phyloP scores from a whole-genome alignment of 2,888 invertebrate species.

The Erpobdella octoculata region DNA sequence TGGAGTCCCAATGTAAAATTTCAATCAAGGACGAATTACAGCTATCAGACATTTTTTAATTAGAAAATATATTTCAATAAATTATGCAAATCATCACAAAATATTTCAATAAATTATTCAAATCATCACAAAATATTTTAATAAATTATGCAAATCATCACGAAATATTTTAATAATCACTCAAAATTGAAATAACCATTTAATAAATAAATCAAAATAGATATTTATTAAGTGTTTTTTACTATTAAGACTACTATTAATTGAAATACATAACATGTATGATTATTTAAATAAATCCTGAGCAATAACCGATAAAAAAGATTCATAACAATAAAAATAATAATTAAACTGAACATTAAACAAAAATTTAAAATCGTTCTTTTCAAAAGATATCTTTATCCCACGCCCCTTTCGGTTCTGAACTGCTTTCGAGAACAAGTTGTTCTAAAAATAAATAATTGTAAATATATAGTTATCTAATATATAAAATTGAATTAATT shows the following conservation, averaged over 20 bases:
- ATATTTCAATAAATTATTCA: neutral
- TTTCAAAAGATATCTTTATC: conserved; percentile 50
- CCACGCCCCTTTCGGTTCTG: conserved; percentile 42
- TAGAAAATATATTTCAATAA: neutral
- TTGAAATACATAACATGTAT: no score
- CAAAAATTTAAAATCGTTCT: no score
- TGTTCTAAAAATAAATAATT: conserved; percentile 40
- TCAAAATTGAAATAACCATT: neutral
- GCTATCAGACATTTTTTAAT: neutral
- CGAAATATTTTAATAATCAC: neutral
- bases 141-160: neutral
- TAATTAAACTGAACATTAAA: no score
- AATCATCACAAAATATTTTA: neutral
- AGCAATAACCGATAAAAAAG: no score
- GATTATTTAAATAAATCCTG: no score
- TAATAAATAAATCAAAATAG: no score
- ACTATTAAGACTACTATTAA: no score
- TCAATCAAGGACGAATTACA: conserved; percentile 9
- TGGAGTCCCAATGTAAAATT: conserved; percentile 44
- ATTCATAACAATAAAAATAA: no score
- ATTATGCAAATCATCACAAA: neutral
- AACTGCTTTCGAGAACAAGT: conserved; percentile 40
- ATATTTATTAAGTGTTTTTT: no score
- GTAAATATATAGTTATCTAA: no score
- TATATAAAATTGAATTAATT: no score